Evolutionary conservation across 2,797 vertebrate genomes (phyloP).

Genomic region (Enteromius anoplus): DNA sequence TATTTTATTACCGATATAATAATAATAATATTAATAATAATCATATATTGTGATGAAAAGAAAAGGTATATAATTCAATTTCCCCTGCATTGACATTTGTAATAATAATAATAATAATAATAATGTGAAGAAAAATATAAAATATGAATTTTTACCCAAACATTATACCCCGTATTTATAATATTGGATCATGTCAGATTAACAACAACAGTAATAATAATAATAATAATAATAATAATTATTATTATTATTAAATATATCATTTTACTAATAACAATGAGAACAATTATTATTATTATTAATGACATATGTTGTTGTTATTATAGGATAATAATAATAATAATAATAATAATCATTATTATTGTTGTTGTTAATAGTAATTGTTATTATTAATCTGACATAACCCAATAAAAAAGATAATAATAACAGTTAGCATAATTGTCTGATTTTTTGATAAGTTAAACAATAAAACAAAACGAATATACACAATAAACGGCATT

Average conservation of each 20-base stretch:
- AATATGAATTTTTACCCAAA: no score
- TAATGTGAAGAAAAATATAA: no score
- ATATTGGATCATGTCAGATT: neutral
- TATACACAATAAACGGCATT: neutral
- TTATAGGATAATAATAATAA: neutral
- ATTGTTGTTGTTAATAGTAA: neutral
- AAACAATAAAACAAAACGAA: neutral
- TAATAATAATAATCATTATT: neutral
- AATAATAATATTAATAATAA: no score
- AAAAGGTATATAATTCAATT: no score
- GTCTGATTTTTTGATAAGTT: neutral
- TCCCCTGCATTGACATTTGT: no score
- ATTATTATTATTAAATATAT: neutral
- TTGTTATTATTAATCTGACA: neutral
- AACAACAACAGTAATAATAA: neutral
- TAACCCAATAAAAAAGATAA: neutral
- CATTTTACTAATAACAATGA: neutral
- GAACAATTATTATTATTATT: neutral
- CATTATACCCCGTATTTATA: no score
- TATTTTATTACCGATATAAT: no score
- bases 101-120: no score
- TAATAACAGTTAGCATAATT: neutral
- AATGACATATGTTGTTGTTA: no score
- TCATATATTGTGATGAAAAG: no score
- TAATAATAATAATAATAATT: neutral